Evolutionary conservation across 2,113 vertebrate genomes (phyloP).

Genomic region (Callipepla californica): DNA sequence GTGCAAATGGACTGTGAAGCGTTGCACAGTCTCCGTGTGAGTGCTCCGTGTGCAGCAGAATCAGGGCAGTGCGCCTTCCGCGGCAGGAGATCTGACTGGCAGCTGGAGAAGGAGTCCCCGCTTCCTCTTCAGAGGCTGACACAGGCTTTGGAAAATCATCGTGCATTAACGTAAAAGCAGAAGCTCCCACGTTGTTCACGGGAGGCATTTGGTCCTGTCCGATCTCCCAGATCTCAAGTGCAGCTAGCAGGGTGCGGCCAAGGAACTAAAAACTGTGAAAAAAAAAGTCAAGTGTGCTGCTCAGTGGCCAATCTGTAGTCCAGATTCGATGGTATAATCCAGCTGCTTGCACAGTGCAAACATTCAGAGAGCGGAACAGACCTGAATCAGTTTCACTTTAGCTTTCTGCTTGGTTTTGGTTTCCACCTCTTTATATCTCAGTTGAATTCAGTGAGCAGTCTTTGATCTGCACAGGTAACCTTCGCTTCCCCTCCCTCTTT

Average conservation of each 20-base stretch:
- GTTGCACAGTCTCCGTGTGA: not conserved
- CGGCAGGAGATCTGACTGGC: not conserved
- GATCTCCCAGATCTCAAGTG: not conserved
- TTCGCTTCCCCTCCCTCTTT: not conserved
- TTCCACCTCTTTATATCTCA: conserved; percentile 5
- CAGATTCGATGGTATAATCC: not conserved
- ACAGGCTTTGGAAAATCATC: not conserved
- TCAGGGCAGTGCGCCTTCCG: fast-evolving
- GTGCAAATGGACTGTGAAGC: not conserved
- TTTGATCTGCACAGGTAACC: conserved; percentile 9
- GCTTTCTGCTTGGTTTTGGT: not conserved
- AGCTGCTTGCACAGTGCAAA: not conserved
- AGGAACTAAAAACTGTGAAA: not conserved
- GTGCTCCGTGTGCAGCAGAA: not conserved
- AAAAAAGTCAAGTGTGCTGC: not conserved
- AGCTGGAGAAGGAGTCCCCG: not conserved
- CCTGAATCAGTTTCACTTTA: not conserved
- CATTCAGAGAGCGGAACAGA: not conserved
- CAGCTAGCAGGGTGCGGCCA: not conserved
- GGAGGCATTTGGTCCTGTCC: not conserved
- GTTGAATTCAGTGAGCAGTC: not conserved
- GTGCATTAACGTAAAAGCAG: not conserved
- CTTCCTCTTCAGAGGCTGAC: conserved; percentile 22
- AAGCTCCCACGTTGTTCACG: not conserved
- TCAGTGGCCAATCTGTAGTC: not conserved